Conservation (phyloP, 2,888 invertebrate species). For the Chydorus sphaericus region DNA sequence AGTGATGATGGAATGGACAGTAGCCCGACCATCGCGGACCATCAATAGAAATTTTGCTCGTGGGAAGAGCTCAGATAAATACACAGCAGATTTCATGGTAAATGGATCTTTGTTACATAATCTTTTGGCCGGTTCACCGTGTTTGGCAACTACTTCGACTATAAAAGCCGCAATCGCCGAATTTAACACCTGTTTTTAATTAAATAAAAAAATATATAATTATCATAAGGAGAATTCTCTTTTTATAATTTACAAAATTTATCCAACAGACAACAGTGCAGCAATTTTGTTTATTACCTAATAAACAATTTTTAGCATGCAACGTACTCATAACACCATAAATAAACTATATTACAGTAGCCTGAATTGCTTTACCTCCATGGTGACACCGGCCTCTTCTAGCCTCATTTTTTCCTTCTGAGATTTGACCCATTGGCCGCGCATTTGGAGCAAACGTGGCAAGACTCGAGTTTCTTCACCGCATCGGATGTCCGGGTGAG, state of each 20-base stretch:
- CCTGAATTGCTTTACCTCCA: constrained; percentile 52
- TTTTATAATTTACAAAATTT: background rate
- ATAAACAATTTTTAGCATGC: too few relatives aligned
- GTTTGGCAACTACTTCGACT: constrained; percentile 85
- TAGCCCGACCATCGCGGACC: constrained; percentile 95
- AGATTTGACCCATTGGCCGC: constrained; percentile 88
- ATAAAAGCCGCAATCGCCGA: constrained; percentile 94
- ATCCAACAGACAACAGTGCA: too few relatives aligned
- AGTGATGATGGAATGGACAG: constrained; percentile 95
- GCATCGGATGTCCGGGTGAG: constrained; percentile 89
- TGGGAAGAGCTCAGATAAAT: constrained; percentile 87
- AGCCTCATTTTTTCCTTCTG: constrained; percentile 79
- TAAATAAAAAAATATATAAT: constrained; percentile 4
- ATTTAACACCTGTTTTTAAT: constrained; percentile 58
- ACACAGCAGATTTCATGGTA: constrained; percentile 90
- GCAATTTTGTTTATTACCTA: too few relatives aligned
- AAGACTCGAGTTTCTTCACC: constrained; percentile 96
- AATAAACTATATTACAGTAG: too few relatives aligned
- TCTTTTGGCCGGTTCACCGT: constrained; percentile 85
- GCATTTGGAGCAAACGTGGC: constrained; percentile 86
- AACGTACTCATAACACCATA: too few relatives aligned
- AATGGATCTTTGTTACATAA: constrained; percentile 99
- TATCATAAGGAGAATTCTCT: background rate
- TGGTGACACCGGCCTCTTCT: constrained; percentile 84
- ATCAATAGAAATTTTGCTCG: constrained; percentile 95